Conservation (phyloP, 2,888 invertebrate genomes). For the Diloba caeruleocephala region DNA sequence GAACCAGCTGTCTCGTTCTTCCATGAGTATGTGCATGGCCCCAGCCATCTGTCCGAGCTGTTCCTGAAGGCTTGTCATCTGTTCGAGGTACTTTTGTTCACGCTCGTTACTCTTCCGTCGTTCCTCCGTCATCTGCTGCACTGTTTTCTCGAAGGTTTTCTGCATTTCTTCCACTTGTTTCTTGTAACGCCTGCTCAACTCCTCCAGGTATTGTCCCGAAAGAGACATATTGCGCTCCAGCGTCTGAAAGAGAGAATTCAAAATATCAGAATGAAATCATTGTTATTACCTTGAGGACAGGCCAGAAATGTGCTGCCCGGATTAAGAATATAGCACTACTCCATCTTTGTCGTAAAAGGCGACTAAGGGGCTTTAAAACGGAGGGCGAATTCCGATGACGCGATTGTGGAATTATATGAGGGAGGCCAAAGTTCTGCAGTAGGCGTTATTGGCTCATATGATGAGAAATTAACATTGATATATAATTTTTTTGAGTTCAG, state of each 20-base stretch:
- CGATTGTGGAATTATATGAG: too few relatives aligned
- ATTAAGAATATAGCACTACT: too few relatives aligned
- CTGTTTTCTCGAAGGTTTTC: constrained; percentile 93
- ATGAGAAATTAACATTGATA: too few relatives aligned
- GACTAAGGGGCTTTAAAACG: too few relatives aligned
- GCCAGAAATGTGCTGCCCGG: too few relatives aligned
- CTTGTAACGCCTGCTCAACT: constrained; percentile 97
- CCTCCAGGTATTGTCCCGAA: constrained; percentile 98
- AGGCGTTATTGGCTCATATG: too few relatives aligned
- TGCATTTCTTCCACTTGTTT: constrained; percentile 99
- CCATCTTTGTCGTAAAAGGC: too few relatives aligned
- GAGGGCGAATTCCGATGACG: too few relatives aligned
- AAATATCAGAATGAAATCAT: constrained; percentile 1
- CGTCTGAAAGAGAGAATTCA: constrained; percentile 88
- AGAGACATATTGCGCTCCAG: constrained; percentile 99
- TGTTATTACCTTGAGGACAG: too few relatives aligned
- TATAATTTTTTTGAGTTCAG: too few relatives aligned
- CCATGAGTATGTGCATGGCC: constrained; percentile 89
- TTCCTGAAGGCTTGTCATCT: constrained; percentile 91
- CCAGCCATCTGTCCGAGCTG: constrained; percentile 90
- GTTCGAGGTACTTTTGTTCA: constrained; percentile 94
- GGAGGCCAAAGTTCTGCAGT: too few relatives aligned
- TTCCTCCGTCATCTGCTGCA: constrained; percentile 92
- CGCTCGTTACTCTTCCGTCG: constrained; percentile 91
- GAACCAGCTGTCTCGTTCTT: constrained; percentile 91